These are phyloP conservation scores for Apis mellifera DNA, from an alignment of 1,140 invertebrate genomes.

Conservation along the genomic window DNA sequence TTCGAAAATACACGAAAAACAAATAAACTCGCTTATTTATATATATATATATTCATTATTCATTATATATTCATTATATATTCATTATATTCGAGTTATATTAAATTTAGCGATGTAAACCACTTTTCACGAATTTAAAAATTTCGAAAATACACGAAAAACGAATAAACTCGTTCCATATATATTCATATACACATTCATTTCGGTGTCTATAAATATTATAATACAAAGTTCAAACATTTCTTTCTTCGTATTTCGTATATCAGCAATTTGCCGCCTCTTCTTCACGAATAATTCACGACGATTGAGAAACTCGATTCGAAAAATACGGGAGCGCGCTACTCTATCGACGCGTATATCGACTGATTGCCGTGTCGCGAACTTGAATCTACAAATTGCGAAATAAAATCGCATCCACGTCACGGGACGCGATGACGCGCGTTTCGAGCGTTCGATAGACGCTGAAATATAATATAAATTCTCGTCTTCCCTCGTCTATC, in stretches of 20 bases:
- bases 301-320: background rate
- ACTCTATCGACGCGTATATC: background rate
- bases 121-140: too few species aligned
- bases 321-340: background rate
- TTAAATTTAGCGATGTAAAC: too few species aligned
- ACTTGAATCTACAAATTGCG: constrained; percentile 28
- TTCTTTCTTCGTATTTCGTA: too few species aligned
- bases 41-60: too few species aligned
- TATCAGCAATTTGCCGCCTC: background rate
- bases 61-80: too few species aligned
- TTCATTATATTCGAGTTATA: too few species aligned
- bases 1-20: too few species aligned
- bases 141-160: too few species aligned
- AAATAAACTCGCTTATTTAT: too few species aligned
- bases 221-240: background rate
- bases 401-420: constrained; percentile 34
- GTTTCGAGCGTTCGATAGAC: constrained; percentile 9
- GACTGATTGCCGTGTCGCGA: constrained; percentile 5
- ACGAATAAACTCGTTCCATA: too few species aligned
- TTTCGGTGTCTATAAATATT: too few species aligned
- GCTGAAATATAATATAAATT: constrained; percentile 18
- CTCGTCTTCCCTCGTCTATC: background rate
- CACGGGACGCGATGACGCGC: constrained; percentile 22
- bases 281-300: background rate
- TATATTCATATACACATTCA: too few species aligned